Evolutionary conservation across 2,888 invertebrate species (phyloP), one percentile per base, ranked within the genome.

Genomic region (Caenorhabditis sp.): DNA sequence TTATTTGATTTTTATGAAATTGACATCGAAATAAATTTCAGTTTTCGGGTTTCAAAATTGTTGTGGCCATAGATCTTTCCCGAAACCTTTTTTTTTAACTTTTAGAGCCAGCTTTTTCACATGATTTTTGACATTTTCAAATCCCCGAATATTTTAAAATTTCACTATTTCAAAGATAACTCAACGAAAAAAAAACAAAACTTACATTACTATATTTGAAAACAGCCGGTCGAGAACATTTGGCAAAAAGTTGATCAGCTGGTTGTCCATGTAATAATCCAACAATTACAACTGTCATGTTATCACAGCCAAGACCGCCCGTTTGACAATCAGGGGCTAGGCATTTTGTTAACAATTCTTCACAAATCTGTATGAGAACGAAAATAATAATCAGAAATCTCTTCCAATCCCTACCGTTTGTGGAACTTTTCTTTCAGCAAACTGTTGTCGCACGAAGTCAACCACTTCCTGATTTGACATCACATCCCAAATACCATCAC

Each of bases 401-500:
- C 17, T 24, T 10, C 10, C 21, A 37, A 19, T 58, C 79, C 87
- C 82, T 79, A 91, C 90, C 75, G 92, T 92, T 88, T 95, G 94
- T 19, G 97, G 97, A 89, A 94, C 93, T 91, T 93, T 92, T 1
- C 93, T 92, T 75, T 91, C 91, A 10, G 93, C 92, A 66, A 99
- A 91, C 51, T 94, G 92, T 68, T 92, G 91, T 60, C 95, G 92
- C 69, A 97, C 93, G 90, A 95, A 97, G 63, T 93, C 92, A 54
- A 95, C 91, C 58, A 95, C 97, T 67, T 87, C 77, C 90, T 94
- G 93, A 89, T 94, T 97, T 59, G 92, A 93, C 91, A 99, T 91
- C 26, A 97, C 97, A 89, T 99, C 99, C 97, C 99, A 99, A 82
- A 99, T 97, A 27, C 99, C 99, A 89, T 99, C 99, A 89, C 97